A percentile compares a stretch with the other conserved stretches of the same genome.
Conservation (phyloP, 1,140 invertebrate genomes). For the Pseudomyrmex flavicornis region DNA sequence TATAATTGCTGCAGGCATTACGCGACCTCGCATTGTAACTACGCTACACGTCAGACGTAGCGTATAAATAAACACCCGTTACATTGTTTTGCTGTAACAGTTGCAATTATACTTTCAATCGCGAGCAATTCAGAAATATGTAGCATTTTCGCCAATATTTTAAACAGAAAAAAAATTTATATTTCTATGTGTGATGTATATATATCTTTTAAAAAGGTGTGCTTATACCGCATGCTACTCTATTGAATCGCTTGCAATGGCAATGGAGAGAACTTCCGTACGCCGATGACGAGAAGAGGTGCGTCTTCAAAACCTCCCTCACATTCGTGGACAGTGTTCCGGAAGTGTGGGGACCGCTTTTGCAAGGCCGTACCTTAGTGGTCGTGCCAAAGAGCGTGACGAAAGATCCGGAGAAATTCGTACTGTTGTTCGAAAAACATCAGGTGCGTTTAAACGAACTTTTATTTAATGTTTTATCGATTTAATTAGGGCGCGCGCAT, state of each 20-base stretch:
- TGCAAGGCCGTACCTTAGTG: conserved; percentile 89
- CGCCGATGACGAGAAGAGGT: conserved; percentile 87
- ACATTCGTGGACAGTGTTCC: conserved; percentile 95
- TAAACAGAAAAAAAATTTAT: too few relatives aligned
- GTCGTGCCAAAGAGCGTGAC: conserved; percentile 90
- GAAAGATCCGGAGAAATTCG: conserved; percentile 90
- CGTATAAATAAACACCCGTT: neutral
- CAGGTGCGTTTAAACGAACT: conserved; percentile 83
- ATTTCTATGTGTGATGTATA: neutral
- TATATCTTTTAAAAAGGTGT: conserved; percentile 56
- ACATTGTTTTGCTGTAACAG: neutral
- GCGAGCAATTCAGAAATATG: too few relatives aligned
- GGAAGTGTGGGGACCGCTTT: conserved; percentile 93
- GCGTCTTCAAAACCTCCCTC: conserved; percentile 94
- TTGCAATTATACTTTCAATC: neutral
- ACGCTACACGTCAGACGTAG: neutral
- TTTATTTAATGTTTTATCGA: neutral
- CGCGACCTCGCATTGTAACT: neutral
- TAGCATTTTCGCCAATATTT: too few relatives aligned
- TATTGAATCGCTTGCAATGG: conserved; percentile 93
- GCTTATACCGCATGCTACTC: conserved; percentile 90
- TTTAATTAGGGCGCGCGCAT: too few relatives aligned
- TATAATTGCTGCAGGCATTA: neutral
- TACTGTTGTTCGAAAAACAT: conserved; percentile 88
- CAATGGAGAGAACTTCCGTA: conserved; percentile 93